These are phyloP conservation scores for Oophaga sylvatica DNA, from an alignment of 2,797 vertebrate genomes.

Conservation along the genomic window DNA sequence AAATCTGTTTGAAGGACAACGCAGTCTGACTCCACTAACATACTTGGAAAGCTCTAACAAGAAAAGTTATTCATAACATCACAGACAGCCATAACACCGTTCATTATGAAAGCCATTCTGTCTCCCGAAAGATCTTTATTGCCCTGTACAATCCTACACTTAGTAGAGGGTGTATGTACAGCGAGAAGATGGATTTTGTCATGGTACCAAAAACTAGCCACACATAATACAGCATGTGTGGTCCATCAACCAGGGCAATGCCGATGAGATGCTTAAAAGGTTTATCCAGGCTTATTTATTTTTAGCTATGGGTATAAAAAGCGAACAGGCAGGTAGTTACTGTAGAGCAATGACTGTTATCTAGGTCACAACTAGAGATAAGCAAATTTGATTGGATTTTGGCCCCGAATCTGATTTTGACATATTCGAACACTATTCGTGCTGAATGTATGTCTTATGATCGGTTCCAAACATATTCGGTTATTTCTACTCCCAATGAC, in stretches of 20 bases:
- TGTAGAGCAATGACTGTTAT: background rate
- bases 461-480: too few species aligned
- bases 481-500: too few species aligned
- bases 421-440: too few species aligned
- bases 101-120: slow-evolving; percentile 37
- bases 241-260: background rate
- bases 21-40: slow-evolving; percentile 33
- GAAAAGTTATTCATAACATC: slow-evolving; percentile 45
- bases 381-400: too few species aligned
- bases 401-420: too few species aligned
- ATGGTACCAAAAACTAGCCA: background rate
- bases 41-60: slow-evolving; percentile 49
- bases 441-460: too few species aligned
- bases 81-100: slow-evolving; percentile 13
- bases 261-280: background rate
- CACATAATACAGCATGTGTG: slow-evolving; percentile 14
- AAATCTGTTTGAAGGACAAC: slow-evolving; percentile 49
- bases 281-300: too few species aligned
- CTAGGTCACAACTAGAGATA: background rate
- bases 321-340: too few species aligned
- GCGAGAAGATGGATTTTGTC: slow-evolving; percentile 14
- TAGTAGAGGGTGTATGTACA: background rate
- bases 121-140: slow-evolving; percentile 18
- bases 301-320: too few species aligned
- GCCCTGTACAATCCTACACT: background rate